Conservation (phyloP, 92 coral and sea anemone genomes). For the Parazoanthus atlanticus region DNA sequence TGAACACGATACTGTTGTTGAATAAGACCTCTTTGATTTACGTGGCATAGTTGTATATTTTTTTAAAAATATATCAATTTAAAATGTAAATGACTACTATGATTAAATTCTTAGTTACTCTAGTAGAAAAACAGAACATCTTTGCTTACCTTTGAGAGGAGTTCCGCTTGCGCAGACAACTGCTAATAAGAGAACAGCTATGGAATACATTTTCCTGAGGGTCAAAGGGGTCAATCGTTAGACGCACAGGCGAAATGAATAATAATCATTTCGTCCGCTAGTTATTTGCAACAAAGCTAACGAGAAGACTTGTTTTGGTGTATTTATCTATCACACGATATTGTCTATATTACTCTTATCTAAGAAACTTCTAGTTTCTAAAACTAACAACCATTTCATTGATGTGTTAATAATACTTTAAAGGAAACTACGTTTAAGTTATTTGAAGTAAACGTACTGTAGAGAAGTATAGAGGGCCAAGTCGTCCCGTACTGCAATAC, state of each 20-base stretch:
- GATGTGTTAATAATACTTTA: not conserved
- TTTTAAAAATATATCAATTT: not conserved
- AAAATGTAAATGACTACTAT: not conserved
- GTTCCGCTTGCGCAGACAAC: constrained; percentile 90
- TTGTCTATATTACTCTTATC: no score
- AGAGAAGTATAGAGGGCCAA: not conserved
- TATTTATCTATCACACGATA: not conserved
- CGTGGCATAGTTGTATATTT: not conserved
- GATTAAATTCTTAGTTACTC: not conserved
- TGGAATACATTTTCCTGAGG: constrained; percentile 75
- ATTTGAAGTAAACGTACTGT: not conserved
- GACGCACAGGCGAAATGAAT: not conserved
- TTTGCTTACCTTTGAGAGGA: constrained; percentile 73
- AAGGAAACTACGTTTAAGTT: not conserved
- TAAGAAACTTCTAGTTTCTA: no score
- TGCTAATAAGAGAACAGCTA: constrained; percentile 76
- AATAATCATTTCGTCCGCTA: no score
- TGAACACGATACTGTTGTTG: not conserved
- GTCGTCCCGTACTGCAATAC: constrained; percentile 33
- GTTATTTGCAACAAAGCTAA: not conserved
- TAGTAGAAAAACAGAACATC: not conserved
- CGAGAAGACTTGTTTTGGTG: not conserved
- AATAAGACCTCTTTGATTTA: not conserved
- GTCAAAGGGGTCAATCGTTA: constrained; percentile 13
- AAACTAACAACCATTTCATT: not conserved